phyloP scores from a whole-genome alignment of 2,113 vertebrate species.

The Lipotes vexillifer region DNA sequence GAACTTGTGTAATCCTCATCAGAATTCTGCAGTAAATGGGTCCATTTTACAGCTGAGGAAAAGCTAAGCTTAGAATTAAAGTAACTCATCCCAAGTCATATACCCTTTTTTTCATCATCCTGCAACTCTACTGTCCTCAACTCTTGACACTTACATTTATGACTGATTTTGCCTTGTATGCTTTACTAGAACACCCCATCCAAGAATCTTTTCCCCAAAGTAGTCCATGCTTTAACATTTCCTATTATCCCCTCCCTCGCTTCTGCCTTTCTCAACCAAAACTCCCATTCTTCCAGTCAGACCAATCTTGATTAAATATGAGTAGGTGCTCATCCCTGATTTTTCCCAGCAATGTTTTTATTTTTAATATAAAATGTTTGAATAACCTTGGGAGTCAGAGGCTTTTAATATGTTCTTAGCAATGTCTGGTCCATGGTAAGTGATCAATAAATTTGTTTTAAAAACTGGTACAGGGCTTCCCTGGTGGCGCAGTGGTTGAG shows the following conservation, averaged over 20 bases:
- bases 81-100: neutral
- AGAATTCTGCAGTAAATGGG: neutral
- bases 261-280: neutral
- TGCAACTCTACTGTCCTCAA: neutral
- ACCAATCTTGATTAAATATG: neutral
- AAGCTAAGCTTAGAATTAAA: neutral
- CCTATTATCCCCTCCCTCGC: neutral
- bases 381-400: neutral
- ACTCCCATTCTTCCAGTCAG: neutral
- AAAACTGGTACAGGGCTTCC: neutral
- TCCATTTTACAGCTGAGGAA: constrained; percentile 14
- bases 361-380: constrained; percentile 1
- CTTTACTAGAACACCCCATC: neutral
- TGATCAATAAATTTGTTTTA: constrained; percentile 39
- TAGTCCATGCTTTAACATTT: neutral
- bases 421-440: neutral
- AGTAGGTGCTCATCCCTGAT: neutral
- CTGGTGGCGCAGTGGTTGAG: too few relatives aligned
- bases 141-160: neutral
- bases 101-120: neutral
- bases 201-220: neutral
- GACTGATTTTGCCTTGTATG: neutral
- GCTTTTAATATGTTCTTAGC: neutral
- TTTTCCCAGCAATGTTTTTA: neutral
- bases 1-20: neutral